Percentiles rank a stretch among this genome's conserved stretches.
These are phyloP conservation scores for Drosophila cyrtoloma DNA, from an alignment of 2,888 invertebrate species.

Conservation along the genomic window DNA sequence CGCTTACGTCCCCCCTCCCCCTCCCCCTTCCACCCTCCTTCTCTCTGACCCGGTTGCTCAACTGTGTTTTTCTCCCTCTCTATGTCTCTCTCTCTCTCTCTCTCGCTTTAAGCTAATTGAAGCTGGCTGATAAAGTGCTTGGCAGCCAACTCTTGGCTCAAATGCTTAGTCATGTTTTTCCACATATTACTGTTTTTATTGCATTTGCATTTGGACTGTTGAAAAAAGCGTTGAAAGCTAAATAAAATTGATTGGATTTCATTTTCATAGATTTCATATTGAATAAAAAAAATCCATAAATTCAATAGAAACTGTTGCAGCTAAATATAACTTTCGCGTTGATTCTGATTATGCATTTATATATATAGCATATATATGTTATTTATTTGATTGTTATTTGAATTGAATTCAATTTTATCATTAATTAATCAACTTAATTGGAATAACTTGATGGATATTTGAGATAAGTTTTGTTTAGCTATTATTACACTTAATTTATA, in stretches of 20 bases:
- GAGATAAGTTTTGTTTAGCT: background rate
- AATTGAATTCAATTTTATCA: background rate
- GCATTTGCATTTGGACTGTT: conserved; percentile 11
- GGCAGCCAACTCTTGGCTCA: conserved; percentile 41
- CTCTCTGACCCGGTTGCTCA: conserved; percentile 39
- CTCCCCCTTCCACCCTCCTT: background rate
- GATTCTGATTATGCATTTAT: background rate
- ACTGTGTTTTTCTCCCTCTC: background rate
- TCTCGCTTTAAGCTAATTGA: conserved; percentile 46
- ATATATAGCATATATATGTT: background rate
- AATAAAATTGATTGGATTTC: background rate
- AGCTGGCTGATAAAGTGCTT: conserved; percentile 59
- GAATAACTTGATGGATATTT: background rate
- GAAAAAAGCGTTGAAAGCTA: background rate
- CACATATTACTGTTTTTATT: conserved; percentile 32
- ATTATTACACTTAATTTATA: conserved; percentile 20
- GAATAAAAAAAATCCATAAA: background rate
- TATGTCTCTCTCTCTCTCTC: background rate
- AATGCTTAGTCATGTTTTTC: conserved; percentile 14
- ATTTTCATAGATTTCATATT: background rate
- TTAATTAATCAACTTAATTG: conserved; percentile 5
- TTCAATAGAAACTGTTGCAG: background rate
- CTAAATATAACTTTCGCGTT: background rate
- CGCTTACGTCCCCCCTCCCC: background rate
- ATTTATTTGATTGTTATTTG: background rate